phyloP scores from a whole-genome alignment of 2,113 vertebrate genomes.

The Gallinago undulata region DNA sequence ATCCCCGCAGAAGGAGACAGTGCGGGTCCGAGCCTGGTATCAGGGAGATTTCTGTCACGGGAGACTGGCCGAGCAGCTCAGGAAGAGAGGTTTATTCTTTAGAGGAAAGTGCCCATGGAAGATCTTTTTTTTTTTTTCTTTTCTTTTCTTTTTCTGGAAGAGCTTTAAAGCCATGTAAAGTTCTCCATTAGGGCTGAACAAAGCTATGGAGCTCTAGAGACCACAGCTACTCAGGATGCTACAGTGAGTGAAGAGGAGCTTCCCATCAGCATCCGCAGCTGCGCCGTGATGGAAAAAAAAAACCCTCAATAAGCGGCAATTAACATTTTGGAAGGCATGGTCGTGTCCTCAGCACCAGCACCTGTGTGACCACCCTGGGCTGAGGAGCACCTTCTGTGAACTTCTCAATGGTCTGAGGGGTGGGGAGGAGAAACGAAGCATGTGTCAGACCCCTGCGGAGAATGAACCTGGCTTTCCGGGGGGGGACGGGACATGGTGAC shows the following conservation, averaged over 20 bases:
- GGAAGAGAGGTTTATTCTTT: not conserved
- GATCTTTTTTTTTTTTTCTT: not conserved
- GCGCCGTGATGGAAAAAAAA: not conserved
- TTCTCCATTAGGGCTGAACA: not conserved
- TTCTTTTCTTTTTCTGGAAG: not conserved
- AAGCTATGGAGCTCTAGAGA: not conserved
- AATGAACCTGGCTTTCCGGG: not conserved
- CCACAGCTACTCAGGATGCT: not conserved
- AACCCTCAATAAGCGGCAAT: not conserved
- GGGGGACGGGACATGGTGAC: not conserved
- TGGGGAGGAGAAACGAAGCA: not conserved
- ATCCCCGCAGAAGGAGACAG: not conserved
- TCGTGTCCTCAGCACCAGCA: not conserved
- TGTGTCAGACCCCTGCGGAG: rapidly evolving
- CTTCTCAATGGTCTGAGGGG: not conserved
- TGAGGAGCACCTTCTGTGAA: not conserved
- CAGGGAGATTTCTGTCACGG: not conserved
- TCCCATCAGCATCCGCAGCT: not conserved
- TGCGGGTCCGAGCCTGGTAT: not conserved
- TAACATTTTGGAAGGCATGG: not conserved
- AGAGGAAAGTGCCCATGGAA: rapidly evolving
- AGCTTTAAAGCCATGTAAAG: not conserved
- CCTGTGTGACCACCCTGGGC: not conserved
- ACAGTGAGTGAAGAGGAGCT: not conserved
- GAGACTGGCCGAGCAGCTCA: not conserved